Evolutionary conservation across 2,113 vertebrate genomes (phyloP), one percentile per base, ranked within the genome.

Genomic region (Sinocyclocheilus rhinocerous): DNA sequence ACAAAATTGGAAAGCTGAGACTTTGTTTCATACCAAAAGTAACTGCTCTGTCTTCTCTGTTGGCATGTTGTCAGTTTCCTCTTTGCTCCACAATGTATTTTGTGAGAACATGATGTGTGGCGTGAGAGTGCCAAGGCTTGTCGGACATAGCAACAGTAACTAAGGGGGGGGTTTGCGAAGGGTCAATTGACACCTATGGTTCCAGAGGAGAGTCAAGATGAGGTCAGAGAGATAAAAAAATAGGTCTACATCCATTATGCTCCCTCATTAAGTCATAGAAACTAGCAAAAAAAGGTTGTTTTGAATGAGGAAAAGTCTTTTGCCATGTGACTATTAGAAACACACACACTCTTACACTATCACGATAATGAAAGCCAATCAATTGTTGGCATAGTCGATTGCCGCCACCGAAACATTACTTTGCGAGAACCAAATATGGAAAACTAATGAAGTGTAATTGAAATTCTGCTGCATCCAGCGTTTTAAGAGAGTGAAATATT

Each of bases 371-470:
- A 63, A 85, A 81, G 39, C 67, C 69, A 81, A 81, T 87, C 22
- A 67, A 33, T 24, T 83, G 69, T 91, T 89, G 89, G 87, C 88
- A 36, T 87, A 45, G 45, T 70, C 76, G 36, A 36, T 45, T 59
- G n/a, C 20, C 59, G 15, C 67, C 63, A 59, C 24, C 57, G 70
- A 85, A 86, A 84, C 85, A 81, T 88, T 78, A 50, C 81, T 81
- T 81, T 39, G n/a, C 15, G 12, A 81, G 67, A 83, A 76, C 65
- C 85, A 86, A 83, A 87, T 89, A 90, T 45, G 57, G 84, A 81
- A 89, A 86, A 87, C 88, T 88, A 91, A 91, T 90, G 87, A 91
- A 89, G 89, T 86, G 85, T 86, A 89, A 92, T 89, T 86, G 84
- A 90, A 89, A 89, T 87, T 90, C 85, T 90, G 88, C 91, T 86